Base-by-base conservation (phyloP, 1,140 invertebrate species). In the Microplitis mediator region DNA sequence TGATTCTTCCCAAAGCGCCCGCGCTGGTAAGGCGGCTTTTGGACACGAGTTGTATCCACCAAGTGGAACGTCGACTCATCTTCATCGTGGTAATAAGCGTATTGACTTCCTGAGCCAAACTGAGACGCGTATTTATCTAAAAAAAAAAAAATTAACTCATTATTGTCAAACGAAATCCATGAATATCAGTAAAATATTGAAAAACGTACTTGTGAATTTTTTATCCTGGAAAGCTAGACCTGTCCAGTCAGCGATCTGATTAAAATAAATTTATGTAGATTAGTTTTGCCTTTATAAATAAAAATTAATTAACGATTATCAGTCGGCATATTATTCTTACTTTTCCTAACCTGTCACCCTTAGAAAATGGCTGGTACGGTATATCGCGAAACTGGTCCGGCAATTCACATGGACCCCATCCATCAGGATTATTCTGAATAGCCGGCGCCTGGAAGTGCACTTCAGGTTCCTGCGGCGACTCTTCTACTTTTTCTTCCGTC, bases 41-140 rank as follows among this genome's bases (percentile, higher is more conserved):
- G 95, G 3, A 95, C 92, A 45, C 95, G 91, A 2, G 96, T 95
- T 0, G 97, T 98, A 82, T 98, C 97, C 75, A 99, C 97, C 85
- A 99, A 87, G 82, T 99, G 97, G 90, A 99, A 99, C n/a, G 95
- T 96, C 73, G 94, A 97, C 86, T 99, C 97, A 87, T 99, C 97
- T 84, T 99, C 97, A 80, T 99, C 97, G 82, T 99, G 97, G 83
- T 95, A 98, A 81, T 99, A 99, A 1, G 97, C 94, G 89, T 99
- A 99, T 79, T 98, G 97, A 82, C 92, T 97, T 36, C 95, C 95
- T 74, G 94, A 93, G 36, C 97, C 97, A 89, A 98, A 98, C 77
- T 97, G 95, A 35, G 97, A 98, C 64, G 93, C 92, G 86, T 99
- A 99, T 85, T 98, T 98, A 82, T 95, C 96, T 98, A 78, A 14